Conservation (phyloP, 2,797 vertebrate genomes). For the Malacoctenus gilli region DNA sequence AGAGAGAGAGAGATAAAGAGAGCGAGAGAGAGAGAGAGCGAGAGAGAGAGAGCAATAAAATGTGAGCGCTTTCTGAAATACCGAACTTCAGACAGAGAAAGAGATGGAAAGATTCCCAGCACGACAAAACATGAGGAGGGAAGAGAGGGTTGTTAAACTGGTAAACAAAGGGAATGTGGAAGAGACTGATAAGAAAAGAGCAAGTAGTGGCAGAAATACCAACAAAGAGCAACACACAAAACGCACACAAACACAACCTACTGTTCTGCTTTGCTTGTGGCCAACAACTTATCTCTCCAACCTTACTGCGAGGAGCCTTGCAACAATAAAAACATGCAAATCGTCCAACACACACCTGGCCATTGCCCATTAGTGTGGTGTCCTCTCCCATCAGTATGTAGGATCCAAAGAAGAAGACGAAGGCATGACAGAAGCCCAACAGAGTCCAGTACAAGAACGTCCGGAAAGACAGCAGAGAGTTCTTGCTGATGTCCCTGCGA, state of each 20-base stretch:
- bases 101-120: conserved; percentile 38
- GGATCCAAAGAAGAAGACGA: conserved; percentile 96
- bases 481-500: conserved; percentile 96
- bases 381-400: conserved; percentile 96
- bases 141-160: conserved; percentile 11
- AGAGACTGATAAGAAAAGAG: conserved; percentile 13
- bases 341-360: conserved; percentile 85
- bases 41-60: conserved; percentile 53
- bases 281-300: background rate
- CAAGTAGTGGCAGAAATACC: conserved; percentile 21
- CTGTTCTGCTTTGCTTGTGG: background rate
- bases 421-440: conserved; percentile 94
- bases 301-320: conserved; percentile 4
- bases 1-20: conserved; percentile 47
- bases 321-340: background rate
- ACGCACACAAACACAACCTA: conserved; percentile 5
- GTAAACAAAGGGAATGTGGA: conserved; percentile 40
- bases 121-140: conserved; percentile 10
- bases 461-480: conserved; percentile 90
- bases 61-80: conserved; percentile 45
- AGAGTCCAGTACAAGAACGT: conserved; percentile 97
- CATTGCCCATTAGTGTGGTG: conserved; percentile 93
- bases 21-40: conserved; percentile 33
- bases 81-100: conserved; percentile 43
- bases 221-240: conserved; percentile 26